Conservation (phyloP, 2,888 invertebrate species). For the Steinernema carpocapsae region DNA sequence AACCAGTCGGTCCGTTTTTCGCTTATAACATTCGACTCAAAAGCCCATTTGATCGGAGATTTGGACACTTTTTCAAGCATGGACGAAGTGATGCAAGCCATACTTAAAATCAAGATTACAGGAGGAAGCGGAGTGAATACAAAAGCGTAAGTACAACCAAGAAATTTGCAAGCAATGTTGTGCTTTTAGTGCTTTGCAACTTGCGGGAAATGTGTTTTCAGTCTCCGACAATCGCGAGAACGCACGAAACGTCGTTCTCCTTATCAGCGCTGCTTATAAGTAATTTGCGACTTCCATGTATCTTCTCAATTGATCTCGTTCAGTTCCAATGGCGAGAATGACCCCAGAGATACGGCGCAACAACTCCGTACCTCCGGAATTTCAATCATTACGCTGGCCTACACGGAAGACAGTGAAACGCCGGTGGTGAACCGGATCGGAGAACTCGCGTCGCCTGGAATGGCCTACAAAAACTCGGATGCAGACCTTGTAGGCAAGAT, state of each 20-base stretch:
- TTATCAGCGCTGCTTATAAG: background rate
- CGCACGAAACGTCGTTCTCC: background rate
- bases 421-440: background rate
- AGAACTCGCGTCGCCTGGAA: background rate
- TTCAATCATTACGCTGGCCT: background rate
- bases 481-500: background rate
- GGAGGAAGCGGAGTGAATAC: background rate
- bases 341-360: background rate
- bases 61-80: background rate
- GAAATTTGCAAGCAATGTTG: background rate
- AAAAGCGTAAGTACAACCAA: background rate
- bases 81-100: background rate
- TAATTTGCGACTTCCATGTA: background rate
- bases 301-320: background rate
- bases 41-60: background rate
- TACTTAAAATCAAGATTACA: background rate
- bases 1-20: background rate
- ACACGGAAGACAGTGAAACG: background rate
- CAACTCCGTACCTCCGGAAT: background rate
- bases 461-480: background rate
- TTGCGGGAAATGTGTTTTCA: background rate
- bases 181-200: background rate
- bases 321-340: background rate
- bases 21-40: background rate
- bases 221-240: background rate